Conservation (phyloP, 2,888 invertebrate genomes). For the Dinocampus coccinellae region DNA sequence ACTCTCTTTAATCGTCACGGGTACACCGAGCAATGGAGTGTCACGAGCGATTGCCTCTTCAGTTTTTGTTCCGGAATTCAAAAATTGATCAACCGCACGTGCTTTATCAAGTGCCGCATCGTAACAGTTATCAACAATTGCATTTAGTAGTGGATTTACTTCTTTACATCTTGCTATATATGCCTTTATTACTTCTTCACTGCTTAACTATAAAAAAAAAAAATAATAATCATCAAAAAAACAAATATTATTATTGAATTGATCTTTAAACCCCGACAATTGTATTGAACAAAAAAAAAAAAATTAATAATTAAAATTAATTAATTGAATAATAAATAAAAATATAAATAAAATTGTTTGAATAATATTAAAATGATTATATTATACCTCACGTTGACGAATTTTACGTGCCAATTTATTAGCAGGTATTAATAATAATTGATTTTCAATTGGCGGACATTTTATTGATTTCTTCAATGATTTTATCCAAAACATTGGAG, state of each 20-base stretch:
- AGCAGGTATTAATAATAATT: constrained; percentile 79
- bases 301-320: not conserved
- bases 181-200: constrained; percentile 73
- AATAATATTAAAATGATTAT: not conserved
- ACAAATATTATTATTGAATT: not conserved
- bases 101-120: constrained; percentile 77
- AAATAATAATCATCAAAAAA: not conserved
- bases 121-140: constrained; percentile 78
- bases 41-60: constrained; percentile 69
- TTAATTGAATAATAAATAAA: not conserved
- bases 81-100: constrained; percentile 71
- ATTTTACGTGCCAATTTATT: constrained; percentile 79
- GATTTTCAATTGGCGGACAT: constrained; percentile 76
- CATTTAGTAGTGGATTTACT: constrained; percentile 79
- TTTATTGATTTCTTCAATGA: constrained; percentile 43
- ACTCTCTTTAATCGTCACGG: constrained; percentile 86
- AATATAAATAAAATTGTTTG: constrained; percentile 35
- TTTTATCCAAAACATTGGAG: constrained; percentile 46
- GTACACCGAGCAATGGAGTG: constrained; percentile 83
- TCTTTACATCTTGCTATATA: constrained; percentile 77
- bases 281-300: not conserved
- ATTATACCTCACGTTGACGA: constrained; percentile 76
- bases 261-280: not conserved
- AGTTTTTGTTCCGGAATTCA: constrained; percentile 47
- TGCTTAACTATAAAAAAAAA: constrained; percentile 71